Evolutionary conservation across 2,888 invertebrate genomes (phyloP).

Genomic region (Aromia moschata): DNA sequence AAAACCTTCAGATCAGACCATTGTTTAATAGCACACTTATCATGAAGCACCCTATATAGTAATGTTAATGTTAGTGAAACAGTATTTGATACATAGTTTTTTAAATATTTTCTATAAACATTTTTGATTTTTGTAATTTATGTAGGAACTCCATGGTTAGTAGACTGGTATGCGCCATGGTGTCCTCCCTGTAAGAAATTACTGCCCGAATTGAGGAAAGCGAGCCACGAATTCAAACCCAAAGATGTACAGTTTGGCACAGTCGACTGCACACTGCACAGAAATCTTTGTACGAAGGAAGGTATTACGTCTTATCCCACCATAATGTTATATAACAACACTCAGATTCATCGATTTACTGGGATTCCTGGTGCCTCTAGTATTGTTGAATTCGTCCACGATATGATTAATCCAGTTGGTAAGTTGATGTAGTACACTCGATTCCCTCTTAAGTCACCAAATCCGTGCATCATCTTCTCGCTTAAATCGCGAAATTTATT

Average conservation of each 20-base stretch:
- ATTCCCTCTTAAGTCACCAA: too few relatives aligned
- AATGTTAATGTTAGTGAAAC: too few relatives aligned
- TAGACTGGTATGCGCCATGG: conserved; percentile 83
- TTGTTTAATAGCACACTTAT: too few relatives aligned
- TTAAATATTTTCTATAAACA: too few relatives aligned
- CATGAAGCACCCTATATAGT: too few relatives aligned
- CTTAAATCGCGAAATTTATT: too few relatives aligned
- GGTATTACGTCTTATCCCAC: conserved; percentile 74
- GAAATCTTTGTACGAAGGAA: conserved; percentile 67
- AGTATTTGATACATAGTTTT: too few relatives aligned
- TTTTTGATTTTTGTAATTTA: too few relatives aligned
- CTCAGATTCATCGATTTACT: conserved; percentile 66
- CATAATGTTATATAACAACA: conserved; percentile 72
- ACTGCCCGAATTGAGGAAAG: conserved; percentile 74
- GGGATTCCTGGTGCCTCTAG: conserved; percentile 69
- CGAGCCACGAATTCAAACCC: conserved; percentile 66
- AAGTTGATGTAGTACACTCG: too few relatives aligned
- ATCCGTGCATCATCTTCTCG: too few relatives aligned
- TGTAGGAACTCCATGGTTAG: conserved; percentile 68
- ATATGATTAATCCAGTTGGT: conserved; percentile 66
- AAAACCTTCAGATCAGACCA: too few relatives aligned
- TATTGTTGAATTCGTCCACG: conserved; percentile 73
- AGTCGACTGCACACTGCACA: conserved; percentile 74
- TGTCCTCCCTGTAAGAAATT: conserved; percentile 79
- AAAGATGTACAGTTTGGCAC: conserved; percentile 69